Evolutionary conservation across 2,888 invertebrate species (phyloP).

Genomic region (Piscicola geometra): DNA sequence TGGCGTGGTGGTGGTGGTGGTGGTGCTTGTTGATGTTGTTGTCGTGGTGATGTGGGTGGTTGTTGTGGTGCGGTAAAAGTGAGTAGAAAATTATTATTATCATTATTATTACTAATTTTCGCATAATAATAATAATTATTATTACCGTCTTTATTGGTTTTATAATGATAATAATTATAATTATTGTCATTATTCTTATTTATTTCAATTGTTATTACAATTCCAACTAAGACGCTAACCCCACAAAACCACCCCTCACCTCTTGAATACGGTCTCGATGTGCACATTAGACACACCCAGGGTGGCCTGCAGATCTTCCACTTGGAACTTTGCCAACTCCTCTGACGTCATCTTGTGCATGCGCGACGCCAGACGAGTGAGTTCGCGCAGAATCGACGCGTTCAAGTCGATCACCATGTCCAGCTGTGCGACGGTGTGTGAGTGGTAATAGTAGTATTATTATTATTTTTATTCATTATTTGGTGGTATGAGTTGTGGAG

Average conservation of each 20-base stretch:
- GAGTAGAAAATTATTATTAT: not conserved
- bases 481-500: not conserved
- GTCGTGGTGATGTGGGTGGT: not conserved
- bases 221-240: not conserved
- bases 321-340: conserved; percentile 31
- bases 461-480: no score
- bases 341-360: conserved; percentile 33
- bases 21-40: not conserved
- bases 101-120: not conserved
- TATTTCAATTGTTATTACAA: not conserved
- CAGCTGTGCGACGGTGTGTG: conserved; percentile 12
- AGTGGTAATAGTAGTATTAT: not conserved
- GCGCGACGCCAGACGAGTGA: conserved; percentile 7
- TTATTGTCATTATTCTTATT: no score
- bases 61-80: no score
- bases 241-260: no score
- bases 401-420: conserved; percentile 36
- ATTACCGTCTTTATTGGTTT: not conserved
- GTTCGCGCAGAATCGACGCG: conserved; percentile 15
- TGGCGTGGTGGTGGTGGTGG: not conserved
- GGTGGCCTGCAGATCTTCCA: conserved; percentile 19
- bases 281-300: conserved; percentile 28
- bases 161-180: no score
- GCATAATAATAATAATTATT: not conserved
- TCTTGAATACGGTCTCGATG: conserved; percentile 33